Percentiles rank a stretch among this genome's conserved stretches.
Evolutionary conservation across 2,797 vertebrate species (phyloP).

Genomic region (Onychomys arenicola): DNA sequence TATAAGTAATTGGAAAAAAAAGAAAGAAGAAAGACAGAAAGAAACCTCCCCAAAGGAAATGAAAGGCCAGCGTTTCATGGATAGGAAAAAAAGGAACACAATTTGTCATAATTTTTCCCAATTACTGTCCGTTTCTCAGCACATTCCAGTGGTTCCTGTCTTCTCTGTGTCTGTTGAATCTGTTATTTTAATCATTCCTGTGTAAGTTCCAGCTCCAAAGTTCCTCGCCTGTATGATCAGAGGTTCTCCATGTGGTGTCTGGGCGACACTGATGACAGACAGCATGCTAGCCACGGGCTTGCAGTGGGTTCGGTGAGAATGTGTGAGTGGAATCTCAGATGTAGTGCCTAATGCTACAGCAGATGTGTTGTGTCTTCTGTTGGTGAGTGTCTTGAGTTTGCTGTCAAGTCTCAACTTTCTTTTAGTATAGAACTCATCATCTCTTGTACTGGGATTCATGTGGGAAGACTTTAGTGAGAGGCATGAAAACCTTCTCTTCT

Average conservation of each 20-base stretch:
- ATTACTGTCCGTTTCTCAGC: conserved; percentile 8
- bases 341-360: background rate
- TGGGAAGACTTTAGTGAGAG: background rate
- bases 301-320: background rate
- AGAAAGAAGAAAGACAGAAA: too few relatives aligned
- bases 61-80: background rate
- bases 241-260: background rate
- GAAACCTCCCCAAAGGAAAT: background rate
- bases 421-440: background rate
- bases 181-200: background rate
- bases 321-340: background rate
- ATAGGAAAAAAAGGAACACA: background rate
- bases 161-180: background rate
- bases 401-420: background rate
- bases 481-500: background rate
- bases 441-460: background rate
- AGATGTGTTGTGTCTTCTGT: background rate
- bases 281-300: background rate
- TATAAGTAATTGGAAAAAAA: too few relatives aligned
- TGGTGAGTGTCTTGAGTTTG: background rate
- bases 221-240: background rate
- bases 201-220: background rate
- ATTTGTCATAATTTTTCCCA: background rate
- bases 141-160: background rate
- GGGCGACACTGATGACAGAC: background rate